Evolutionary conservation across 1,140 invertebrate genomes (phyloP).

Genomic region (Trypoxylus dichotomus): DNA sequence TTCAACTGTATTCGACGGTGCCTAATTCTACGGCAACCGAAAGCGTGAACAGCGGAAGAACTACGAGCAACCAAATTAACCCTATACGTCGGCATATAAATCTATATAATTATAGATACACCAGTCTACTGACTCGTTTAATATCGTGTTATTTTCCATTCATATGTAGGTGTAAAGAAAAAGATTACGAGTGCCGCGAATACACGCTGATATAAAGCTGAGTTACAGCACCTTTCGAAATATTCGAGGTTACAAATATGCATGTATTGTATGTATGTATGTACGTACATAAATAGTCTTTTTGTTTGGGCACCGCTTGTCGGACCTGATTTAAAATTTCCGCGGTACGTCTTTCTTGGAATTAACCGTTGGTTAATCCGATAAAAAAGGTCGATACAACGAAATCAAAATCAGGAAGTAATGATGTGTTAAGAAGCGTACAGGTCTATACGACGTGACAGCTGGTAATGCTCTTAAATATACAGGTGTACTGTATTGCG

Average conservation of each 20-base stretch:
- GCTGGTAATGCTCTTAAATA: too few relatives aligned
- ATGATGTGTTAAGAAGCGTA: background rate
- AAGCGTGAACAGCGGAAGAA: background rate
- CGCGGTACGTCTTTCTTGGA: background rate
- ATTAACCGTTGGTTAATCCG: conserved; percentile 2
- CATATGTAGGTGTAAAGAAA: conserved; percentile 13
- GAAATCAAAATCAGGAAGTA: background rate
- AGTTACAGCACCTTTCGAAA: background rate
- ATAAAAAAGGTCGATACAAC: background rate
- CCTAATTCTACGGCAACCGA: background rate
- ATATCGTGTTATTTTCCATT: conserved; percentile 8
- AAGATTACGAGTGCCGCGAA: background rate
- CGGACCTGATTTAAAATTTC: conserved; percentile 8
- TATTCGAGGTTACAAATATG: background rate
- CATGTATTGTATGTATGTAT: too few relatives aligned
- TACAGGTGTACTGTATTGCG: too few relatives aligned
- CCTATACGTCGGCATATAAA: background rate
- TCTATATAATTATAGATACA: conserved; percentile 7
- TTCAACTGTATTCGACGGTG: background rate
- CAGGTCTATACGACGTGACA: background rate
- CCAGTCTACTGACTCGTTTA: conserved; percentile 1
- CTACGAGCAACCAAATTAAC: background rate
- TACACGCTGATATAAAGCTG: background rate
- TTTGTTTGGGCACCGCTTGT: background rate
- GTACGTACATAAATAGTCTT: background rate